A percentile compares a stretch with the other conserved stretches of the same genome.
phyloP scores from a whole-genome alignment of 2,113 vertebrate genomes.

The Riparia riparia region DNA sequence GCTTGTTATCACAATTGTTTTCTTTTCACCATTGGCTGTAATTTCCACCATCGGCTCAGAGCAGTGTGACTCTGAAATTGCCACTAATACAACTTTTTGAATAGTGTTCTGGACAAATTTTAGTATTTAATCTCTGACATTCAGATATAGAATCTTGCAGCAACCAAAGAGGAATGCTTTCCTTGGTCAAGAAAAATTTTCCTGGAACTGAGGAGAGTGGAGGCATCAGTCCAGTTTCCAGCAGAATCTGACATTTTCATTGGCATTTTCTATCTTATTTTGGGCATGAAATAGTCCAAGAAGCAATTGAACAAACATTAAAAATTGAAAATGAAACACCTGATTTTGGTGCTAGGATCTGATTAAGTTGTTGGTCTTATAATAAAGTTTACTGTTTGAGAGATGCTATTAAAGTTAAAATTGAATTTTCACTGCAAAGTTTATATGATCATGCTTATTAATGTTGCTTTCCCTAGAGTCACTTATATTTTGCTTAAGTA shows the following conservation, averaged over 20 bases:
- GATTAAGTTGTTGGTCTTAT: constrained; percentile 26
- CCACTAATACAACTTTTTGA: background rate
- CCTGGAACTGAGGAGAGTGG: constrained; percentile 5
- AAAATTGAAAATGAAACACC: constrained; percentile 67
- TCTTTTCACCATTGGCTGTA: background rate
- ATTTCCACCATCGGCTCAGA: background rate
- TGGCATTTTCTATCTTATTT: constrained; percentile 50
- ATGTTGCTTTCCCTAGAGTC: constrained; percentile 29
- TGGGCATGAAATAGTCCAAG: constrained; percentile 24
- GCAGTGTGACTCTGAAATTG: background rate
- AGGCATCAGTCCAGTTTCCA: constrained; percentile 50
- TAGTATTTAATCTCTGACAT: background rate
- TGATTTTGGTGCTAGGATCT: constrained; percentile 45
- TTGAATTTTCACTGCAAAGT: constrained; percentile 55
- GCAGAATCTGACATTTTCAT: constrained; percentile 22
- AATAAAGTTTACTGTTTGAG: constrained; percentile 56
- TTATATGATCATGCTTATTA: constrained; percentile 60
- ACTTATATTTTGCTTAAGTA: constrained; percentile 21
- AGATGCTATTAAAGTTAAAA: constrained; percentile 22
- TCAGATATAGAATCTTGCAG: constrained; percentile 9
- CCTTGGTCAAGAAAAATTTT: constrained; percentile 39
- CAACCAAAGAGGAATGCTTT: constrained; percentile 45
- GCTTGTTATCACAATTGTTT: background rate
- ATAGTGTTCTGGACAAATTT: background rate
- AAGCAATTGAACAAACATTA: constrained; percentile 20